These are phyloP conservation scores for Coregonus sp. DNA, from an alignment of 2,797 vertebrate species.

Conservation along the genomic window DNA sequence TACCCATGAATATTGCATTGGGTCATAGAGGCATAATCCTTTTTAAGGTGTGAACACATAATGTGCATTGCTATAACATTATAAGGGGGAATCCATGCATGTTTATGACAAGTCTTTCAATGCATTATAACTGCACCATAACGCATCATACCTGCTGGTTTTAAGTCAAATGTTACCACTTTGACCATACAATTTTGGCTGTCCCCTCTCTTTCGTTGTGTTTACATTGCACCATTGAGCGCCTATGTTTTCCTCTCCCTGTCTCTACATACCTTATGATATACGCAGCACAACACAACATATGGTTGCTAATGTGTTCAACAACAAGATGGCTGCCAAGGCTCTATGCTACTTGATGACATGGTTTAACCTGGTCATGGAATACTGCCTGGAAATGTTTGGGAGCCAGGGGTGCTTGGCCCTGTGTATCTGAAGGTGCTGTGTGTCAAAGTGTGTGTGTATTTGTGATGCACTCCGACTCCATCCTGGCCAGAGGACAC, in stretches of 20 bases:
- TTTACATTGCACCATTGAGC: background rate
- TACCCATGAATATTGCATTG: conserved; percentile 10
- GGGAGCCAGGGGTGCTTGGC: background rate
- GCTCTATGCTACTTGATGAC: conserved; percentile 37
- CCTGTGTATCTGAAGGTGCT: background rate
- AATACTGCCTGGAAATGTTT: conserved; percentile 44
- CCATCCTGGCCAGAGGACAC: conserved; percentile 62
- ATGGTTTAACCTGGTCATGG: conserved; percentile 37
- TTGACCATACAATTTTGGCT: background rate
- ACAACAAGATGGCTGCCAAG: conserved; percentile 30
- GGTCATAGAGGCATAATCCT: background rate
- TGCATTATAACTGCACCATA: background rate
- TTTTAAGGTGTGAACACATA: background rate
- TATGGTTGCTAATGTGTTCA: conserved; percentile 57
- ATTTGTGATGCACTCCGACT: conserved; percentile 60
- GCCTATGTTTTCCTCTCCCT: background rate
- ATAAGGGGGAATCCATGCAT: background rate
- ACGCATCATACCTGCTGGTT: background rate
- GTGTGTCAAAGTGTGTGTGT: background rate
- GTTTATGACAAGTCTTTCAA: too few species aligned
- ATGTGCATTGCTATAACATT: background rate
- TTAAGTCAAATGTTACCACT: background rate
- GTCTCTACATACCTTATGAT: conserved; percentile 7
- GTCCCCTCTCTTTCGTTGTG: background rate
- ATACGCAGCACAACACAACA: conserved; percentile 35